Conservation (phyloP, 2,797 vertebrate genomes). For the Nannoperca obscura region DNA sequence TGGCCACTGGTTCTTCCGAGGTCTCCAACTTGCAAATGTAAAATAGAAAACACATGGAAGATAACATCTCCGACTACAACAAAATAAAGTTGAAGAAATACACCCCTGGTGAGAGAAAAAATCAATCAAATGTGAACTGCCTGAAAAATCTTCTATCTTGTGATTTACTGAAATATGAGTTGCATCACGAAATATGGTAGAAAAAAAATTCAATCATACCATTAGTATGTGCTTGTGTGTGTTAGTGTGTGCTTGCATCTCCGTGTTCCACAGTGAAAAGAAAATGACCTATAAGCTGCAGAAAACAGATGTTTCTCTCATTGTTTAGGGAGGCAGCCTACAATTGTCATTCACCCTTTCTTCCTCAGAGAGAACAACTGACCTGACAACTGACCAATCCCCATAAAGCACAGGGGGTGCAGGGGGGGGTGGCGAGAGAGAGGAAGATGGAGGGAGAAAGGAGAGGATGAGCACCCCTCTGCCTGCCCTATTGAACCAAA, state of each 20-base stretch:
- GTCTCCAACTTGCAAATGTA: conserved; percentile 68
- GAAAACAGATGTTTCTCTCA: conserved; percentile 55
- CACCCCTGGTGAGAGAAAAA: conserved; percentile 57
- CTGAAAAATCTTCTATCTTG: conserved; percentile 42
- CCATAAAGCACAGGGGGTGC: conserved; percentile 32
- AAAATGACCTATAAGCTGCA: conserved; percentile 40
- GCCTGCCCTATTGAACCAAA: conserved; percentile 67
- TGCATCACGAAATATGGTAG: conserved; percentile 42
- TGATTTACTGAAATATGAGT: conserved; percentile 63
- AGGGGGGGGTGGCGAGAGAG: neutral
- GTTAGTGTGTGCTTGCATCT: neutral
- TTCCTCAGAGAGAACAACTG: conserved; percentile 52
- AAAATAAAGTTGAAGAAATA: conserved; percentile 50
- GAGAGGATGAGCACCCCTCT: conserved; percentile 27
- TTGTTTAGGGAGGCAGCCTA: conserved; percentile 51
- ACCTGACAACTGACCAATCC: conserved; percentile 71
- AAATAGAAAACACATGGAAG: conserved; percentile 76
- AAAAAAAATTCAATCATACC: conserved; percentile 36
- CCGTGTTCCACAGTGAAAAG: conserved; percentile 34
- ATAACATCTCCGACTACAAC: conserved; percentile 60
- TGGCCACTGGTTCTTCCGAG: conserved; percentile 66
- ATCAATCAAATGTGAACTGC: conserved; percentile 61
- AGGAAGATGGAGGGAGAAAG: conserved; percentile 27
- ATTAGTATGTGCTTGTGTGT: neutral
- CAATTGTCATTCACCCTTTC: conserved; percentile 58